Evolutionary conservation across 2,888 invertebrate species (phyloP), one percentile per base, ranked within the genome.

Genomic region (Nemurella pictetii): DNA sequence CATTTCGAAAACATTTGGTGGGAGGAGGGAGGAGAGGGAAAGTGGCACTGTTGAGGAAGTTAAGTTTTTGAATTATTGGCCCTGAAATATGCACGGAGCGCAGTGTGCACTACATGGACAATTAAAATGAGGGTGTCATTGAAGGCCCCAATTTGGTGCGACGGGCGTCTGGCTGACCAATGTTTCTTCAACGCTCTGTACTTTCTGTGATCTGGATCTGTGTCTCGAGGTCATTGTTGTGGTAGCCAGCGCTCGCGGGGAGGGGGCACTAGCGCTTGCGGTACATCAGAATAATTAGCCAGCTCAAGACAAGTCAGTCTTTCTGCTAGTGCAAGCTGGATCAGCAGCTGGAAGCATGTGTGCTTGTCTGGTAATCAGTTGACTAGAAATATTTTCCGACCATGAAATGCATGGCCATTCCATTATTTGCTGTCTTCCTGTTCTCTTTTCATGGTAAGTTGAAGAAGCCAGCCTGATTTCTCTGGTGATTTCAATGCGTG

Each of bases 211-310:
- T 78, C 25, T 12, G 12, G 27, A 82, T 55, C 27, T 82, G 72
- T 55, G 82, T 82, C 82, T 82, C 82, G 29, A 55, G 82, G 82
- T 82, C 82, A 82, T 55, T 55, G 1, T 82, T 82, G 82, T 28
- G 72, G 82, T 72, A 82, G 32, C n/a, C n/a, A n/a, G n/a, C n/a
- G n/a, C n/a, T n/a, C 74, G 74, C 4, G n/a, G 55, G 55, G 55
- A 15, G 55, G 55, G 55, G 55, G 20, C 9, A 32, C n/a, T n/a
- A n/a, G n/a, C 9, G 12, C 55, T 55, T 55, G 55, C 55, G 55
- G 55, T 55, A 55, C 55, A 3, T 55, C 55, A 2, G 55, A 55
- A 55, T 12, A 55, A 55, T 55, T 55, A 55, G 55, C 12, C 55
- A 55, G 55, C n/a, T 55, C 55, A 15, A 3, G 15, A 55, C 3